Conservation (phyloP, 2,113 vertebrate genomes). For the Serilophus lunatus region DNA sequence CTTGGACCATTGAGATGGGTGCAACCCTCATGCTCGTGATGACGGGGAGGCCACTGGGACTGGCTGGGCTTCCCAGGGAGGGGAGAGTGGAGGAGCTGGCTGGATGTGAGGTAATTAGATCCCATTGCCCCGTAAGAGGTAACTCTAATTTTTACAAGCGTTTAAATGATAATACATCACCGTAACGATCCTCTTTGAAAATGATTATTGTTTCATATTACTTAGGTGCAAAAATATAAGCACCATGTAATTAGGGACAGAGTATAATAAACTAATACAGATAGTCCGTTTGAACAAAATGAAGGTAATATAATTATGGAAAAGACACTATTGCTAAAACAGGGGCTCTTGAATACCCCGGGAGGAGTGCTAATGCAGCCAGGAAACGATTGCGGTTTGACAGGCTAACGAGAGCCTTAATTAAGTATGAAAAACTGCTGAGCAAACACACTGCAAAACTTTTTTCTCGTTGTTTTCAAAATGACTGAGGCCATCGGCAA, state of each 20-base stretch:
- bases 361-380: conserved; percentile 79
- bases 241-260: conserved; percentile 80
- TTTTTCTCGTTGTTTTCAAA: conserved; percentile 20
- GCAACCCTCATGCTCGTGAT: not conserved
- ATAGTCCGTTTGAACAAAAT: conserved; percentile 77
- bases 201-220: conserved; percentile 81
- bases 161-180: conserved; percentile 80
- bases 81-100: conserved; percentile 26
- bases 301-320: conserved; percentile 82
- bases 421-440: conserved; percentile 84
- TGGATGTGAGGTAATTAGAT: conserved; percentile 70
- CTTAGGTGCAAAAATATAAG: conserved; percentile 82
- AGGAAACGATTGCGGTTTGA: conserved; percentile 74
- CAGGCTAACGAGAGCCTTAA: conserved; percentile 89
- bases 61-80: not conserved
- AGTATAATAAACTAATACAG: conserved; percentile 80
- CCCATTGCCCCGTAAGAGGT: conserved; percentile 75
- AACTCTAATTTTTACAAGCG: conserved; percentile 79
- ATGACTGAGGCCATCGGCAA: not conserved
- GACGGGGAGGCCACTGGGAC: not conserved
- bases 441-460: conserved; percentile 67
- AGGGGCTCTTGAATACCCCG: conserved; percentile 79
- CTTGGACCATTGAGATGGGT: rapidly evolving
- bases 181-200: conserved; percentile 75
- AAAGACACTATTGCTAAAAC: conserved; percentile 78